A percentile compares a stretch with the other conserved stretches of the same genome.
Conservation (phyloP, 2,888 invertebrate species). For the Congeria kusceri region DNA sequence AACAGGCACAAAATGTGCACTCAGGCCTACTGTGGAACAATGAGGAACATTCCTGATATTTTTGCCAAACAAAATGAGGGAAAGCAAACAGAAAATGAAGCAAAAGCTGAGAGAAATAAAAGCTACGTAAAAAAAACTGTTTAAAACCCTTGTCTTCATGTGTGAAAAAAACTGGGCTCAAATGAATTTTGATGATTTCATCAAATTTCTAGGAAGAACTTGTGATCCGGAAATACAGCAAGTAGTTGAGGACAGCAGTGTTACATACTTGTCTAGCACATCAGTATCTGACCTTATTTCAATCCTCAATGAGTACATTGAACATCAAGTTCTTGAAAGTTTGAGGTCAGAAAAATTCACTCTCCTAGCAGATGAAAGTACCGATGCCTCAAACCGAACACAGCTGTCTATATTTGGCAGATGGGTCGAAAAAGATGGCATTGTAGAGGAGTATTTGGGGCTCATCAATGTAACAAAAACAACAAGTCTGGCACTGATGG, state of each 20-base stretch:
- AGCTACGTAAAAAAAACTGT: background rate
- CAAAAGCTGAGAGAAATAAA: background rate
- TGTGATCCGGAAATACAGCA: conserved; percentile 8
- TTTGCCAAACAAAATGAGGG: background rate
- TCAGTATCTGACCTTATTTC: background rate
- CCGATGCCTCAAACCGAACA: conserved; percentile 7
- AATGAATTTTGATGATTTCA: background rate
- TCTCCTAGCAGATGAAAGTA: conserved; percentile 11
- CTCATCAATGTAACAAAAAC: background rate
- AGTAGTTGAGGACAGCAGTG: background rate
- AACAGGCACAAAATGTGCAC: too few species aligned
- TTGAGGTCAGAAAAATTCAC: conserved; percentile 5
- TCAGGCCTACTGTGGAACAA: too few species aligned
- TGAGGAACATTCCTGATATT: background rate
- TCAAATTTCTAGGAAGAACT: background rate
- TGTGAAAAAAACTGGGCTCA: conserved; percentile 7
- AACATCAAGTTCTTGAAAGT: background rate
- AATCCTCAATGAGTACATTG: background rate
- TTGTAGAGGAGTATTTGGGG: background rate
- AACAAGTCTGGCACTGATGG: conserved; percentile 12
- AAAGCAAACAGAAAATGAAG: background rate
- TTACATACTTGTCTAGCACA: conserved; percentile 6
- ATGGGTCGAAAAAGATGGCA: background rate
- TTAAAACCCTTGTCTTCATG: background rate
- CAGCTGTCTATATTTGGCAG: conserved; percentile 4